Conservation (phyloP, 2,888 invertebrate species). For the Acanthosepion lycidas region DNA sequence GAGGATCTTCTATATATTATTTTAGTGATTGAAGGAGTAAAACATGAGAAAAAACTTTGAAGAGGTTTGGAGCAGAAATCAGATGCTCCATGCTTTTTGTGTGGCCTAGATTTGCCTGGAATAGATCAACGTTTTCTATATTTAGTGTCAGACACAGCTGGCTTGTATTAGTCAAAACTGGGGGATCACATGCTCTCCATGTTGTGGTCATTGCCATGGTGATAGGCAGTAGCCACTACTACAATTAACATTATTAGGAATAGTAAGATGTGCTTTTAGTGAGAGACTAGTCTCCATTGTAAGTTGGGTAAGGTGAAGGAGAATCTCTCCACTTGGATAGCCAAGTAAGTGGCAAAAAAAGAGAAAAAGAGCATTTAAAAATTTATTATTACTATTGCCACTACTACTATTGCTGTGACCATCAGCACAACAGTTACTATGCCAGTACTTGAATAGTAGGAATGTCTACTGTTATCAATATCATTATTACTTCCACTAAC, state of each 20-base stretch:
- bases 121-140: slow-evolving; percentile 38
- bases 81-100: slow-evolving; percentile 16
- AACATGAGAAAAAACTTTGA: not conserved
- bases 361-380: not conserved
- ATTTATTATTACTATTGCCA: not conserved
- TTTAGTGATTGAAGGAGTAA: not conserved
- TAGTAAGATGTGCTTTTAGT: slow-evolving; percentile 11
- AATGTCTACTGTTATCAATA: not conserved
- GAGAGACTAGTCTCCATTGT: not conserved
- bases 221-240: slow-evolving; percentile 13
- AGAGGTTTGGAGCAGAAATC: not conserved
- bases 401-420: not conserved
- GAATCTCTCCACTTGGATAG: not conserved
- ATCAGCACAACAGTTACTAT: not conserved
- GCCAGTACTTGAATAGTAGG: not conserved
- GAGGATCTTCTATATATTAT: not conserved
- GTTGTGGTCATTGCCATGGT: slow-evolving; percentile 11
- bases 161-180: slow-evolving; percentile 46
- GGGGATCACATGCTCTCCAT: slow-evolving; percentile 3
- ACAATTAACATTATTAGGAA: not conserved
- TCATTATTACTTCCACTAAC: not conserved
- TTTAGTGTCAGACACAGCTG: slow-evolving; percentile 39
- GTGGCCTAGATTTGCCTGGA: slow-evolving; percentile 39
- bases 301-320: not conserved
- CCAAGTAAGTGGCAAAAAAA: not conserved